Evolutionary conservation across 2,797 vertebrate genomes (phyloP), one percentile per base, ranked within the genome.

Genomic region (Crocidura indochinensis): DNA sequence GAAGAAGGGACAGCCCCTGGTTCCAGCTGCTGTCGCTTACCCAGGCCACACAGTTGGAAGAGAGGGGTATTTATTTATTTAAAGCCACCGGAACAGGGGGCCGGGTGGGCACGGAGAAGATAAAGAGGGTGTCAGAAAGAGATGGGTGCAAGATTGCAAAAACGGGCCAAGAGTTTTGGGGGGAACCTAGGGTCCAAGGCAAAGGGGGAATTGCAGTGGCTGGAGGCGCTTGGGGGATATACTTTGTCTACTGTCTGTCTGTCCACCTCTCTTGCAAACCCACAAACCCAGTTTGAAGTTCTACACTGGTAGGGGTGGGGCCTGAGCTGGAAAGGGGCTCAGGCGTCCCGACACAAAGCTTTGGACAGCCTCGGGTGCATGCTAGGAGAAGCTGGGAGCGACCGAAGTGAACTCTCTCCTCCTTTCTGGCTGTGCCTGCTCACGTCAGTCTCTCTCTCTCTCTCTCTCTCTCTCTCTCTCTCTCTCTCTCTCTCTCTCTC

Each of bases 311-410:
- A 10, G 74, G 22, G 80, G 44, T 46, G 94, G 88, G 82, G 56
- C 91, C 83, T 74, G 81, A 46, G 67, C 71, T 0, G 46, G 72
- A 82, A 79, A 26, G 74, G 81, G 84, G 49, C 24, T 27, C 47
- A 2, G 71, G 7, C 17, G 60, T 90, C 89, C 89, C 49, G 75
- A 87, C 84, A 96, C 93, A 95, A 95, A 96, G 95, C 95, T 94
- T 49, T 49, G 95, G 49, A 72, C 22, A 47, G 19, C 78, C 10
- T 29, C 5, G 91, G 75, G 44, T 47, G 76, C 56, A 82, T 47
- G 76, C 56, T 79, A 62, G 15, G 14, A 6, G 29, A 73, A 60
- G 85, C 77, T 0, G 6, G 64, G 85, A 87, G 29, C 38, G 8
- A 26, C 15, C 78, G 84, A 93, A 95, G 88, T 73, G 95, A 90